Conservation (phyloP, 1,140 invertebrate genomes). For the Microplitis demolitor region DNA sequence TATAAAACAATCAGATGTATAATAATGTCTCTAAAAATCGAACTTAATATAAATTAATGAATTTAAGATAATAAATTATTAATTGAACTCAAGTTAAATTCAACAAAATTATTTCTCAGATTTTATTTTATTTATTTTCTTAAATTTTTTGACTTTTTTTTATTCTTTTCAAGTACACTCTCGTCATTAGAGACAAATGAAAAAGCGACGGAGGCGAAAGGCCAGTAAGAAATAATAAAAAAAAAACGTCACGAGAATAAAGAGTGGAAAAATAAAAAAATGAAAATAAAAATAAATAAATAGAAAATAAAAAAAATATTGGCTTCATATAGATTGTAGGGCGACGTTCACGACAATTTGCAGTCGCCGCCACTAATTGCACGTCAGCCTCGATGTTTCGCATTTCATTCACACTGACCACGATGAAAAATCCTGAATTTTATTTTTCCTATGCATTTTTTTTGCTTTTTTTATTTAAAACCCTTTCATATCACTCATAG, state of each 20-base stretch:
- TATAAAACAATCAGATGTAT: no score
- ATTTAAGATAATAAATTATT: no score
- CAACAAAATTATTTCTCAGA: not conserved
- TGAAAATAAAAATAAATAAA: not conserved
- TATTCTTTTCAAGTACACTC: not conserved
- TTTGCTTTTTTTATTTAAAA: not conserved
- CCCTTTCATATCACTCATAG: not conserved
- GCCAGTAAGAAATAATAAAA: not conserved
- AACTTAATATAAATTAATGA: no score
- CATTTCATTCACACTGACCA: slow-evolving; percentile 24
- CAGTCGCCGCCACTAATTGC: slow-evolving; percentile 31
- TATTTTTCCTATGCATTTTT: not conserved
- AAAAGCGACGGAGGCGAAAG: slow-evolving; percentile 6
- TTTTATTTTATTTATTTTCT: not conserved
- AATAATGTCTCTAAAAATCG: no score
- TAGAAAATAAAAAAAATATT: slow-evolving; percentile 4
- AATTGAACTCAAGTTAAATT: no score
- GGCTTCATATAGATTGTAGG: slow-evolving; percentile 21
- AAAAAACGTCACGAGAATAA: not conserved
- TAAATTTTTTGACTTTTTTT: no score
- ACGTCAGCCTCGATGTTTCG: slow-evolving; percentile 33
- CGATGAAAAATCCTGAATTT: slow-evolving; percentile 4
- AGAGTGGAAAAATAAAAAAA: not conserved
- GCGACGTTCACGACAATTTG: slow-evolving; percentile 30
- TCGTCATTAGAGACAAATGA: slow-evolving; percentile 6